Evolutionary conservation across 2,797 vertebrate genomes (phyloP), one percentile per base, ranked within the genome.

Genomic region (Macrochelys suwanniensis): DNA sequence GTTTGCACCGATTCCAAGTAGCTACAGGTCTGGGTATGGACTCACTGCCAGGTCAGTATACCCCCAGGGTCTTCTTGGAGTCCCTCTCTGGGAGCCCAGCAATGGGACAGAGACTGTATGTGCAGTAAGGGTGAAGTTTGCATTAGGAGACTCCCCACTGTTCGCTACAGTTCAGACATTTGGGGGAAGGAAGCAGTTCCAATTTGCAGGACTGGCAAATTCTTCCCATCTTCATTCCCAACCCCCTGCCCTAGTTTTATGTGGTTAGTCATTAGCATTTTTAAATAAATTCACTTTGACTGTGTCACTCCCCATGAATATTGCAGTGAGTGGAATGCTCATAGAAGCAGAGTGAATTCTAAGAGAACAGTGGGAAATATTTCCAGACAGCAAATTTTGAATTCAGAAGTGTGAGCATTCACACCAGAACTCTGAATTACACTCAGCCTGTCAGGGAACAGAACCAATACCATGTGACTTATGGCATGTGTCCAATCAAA

Each of bases 401-500:
- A 54, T 28, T 0, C 11, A 82, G 89, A 93, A 33, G 84, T 92
- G 71, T 7, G 95, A 96, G 95, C 94, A 93, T 90, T 95, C 80
- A 1, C 13, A 80, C 79, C 68, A 78, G 74, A 42, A 79, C 84
- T 71, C 3, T 61, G 59, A 61, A 13, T 71, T 71, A 80, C 49
- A 57, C 91, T 91, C 94, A 92, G 26, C 97, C 94, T 93, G 92
- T 85, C 96, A 94, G 93, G 81, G 95, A 90, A 89, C 57, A 45
- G 96, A 25, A 26, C 87, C 91, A 84, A 82, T 95, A 95, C 96
- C 96, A 95, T 93, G 95, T 97, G 96, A 93, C 94, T 25, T 82
- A 53, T 97, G 97, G 96, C 96, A 97, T 84, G 92, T 90, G 49
- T 96, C 97, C 97, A 97, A 97, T 10, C 90, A 94, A 97, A 97